Conservation (phyloP, 2,113 vertebrate genomes). For the Apaloderma vittatum region DNA sequence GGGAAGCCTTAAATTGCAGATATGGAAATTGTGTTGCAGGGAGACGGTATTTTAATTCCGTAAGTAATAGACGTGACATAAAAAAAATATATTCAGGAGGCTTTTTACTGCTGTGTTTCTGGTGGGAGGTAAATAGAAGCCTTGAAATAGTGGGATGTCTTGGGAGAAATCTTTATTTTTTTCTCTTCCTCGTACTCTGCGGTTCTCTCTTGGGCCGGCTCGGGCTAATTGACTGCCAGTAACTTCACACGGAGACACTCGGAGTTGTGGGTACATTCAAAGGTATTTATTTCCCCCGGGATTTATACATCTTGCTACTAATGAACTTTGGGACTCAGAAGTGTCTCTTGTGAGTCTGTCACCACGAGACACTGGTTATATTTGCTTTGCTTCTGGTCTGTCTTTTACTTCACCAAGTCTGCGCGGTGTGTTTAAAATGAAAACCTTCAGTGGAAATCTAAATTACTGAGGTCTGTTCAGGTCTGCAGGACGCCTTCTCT, state of each 20-base stretch:
- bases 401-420: neutral
- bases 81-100: slow-evolving; percentile 3
- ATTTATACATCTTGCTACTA: neutral
- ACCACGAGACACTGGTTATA: rapidly evolving
- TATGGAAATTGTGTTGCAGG: neutral
- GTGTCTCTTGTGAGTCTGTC: neutral
- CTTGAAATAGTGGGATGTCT: neutral
- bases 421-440: rapidly evolving
- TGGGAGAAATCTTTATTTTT: neutral
- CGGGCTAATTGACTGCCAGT: neutral
- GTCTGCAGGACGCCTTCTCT: neutral
- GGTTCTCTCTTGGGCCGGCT: neutral
- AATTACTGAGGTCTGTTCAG: rapidly evolving
- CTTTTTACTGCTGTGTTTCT: neutral
- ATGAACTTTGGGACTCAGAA: neutral
- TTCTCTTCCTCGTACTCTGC: neutral
- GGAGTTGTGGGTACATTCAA: neutral
- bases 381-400: neutral
- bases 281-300: neutral
- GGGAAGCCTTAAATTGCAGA: neutral
- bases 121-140: neutral
- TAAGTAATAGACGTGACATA: neutral
- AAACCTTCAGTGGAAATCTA: neutral
- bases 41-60: rapidly evolving
- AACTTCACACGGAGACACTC: neutral